Base-by-base conservation (phyloP, 2,113 vertebrate genomes). In the Calidris pygmaea region DNA sequence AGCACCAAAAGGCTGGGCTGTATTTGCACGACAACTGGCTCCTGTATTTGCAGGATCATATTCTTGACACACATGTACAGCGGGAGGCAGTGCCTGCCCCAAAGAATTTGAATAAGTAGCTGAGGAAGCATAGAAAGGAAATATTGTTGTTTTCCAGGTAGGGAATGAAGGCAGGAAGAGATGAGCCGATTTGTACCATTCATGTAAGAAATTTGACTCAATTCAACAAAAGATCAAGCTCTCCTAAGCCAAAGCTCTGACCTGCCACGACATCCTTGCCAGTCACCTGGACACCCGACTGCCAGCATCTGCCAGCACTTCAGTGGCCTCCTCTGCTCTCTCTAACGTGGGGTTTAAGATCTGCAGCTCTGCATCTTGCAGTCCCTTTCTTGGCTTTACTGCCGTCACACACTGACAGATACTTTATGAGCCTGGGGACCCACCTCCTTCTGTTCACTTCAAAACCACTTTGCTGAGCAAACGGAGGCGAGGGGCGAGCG, bases 381-480 rank as follows among this genome's bases (percentile, higher is more conserved):
- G 63, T 14, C 56, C 71, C 35, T 47, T 27, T 43, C 55, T 13
- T 27, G 52, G 26, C 81, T 62, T 35, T 39, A 1, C 39, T 68
- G 55, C 85, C 2, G 0, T 50, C 48, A 10, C 2, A 47, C 7
- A 1, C 43, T 27, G 81, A 24, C 82, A 32, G 76, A 35, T 53
- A 10, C 39, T 68, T 68, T 30, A 37, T 23, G 68, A 87, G 66
- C 62, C 75, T 34, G 34, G 87, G 68, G 56, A 66, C 34, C 71
- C 81, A 50, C 10, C 32, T 59, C 63, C 85, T 91, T 60, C 81
- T 89, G 81, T 39, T 94, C 79, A 12, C 67, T 89, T 63, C 85
- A 47, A 53, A 82, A 63, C 23, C 86, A 22, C 83, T 92, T 71
- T 92, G 86, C 70, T 58, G 79, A 94, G 81, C 93, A 79, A 79